Evolutionary conservation across 2,797 vertebrate species (phyloP), one percentile per base, ranked within the genome.

Genomic region (Meda fulgida): DNA sequence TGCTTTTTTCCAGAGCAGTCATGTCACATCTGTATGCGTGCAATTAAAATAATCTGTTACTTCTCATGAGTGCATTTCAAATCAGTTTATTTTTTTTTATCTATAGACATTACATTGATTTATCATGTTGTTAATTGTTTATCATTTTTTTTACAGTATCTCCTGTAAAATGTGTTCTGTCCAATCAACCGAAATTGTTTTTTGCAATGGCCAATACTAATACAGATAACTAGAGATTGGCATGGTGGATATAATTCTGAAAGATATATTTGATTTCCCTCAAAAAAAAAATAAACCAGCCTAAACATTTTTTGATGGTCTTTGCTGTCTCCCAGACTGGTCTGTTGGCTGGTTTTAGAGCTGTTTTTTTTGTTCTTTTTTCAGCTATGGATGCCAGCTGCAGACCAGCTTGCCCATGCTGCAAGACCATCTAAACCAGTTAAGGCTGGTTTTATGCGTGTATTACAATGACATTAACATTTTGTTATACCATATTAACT

Each of bases 71-170:
- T 11, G n/a, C 19, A 14, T 82, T 46, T 73, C 29, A 79, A n/a
- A 63, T 23, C 53, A 16, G 9, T 58, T n/a, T n/a, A n/a, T n/a
- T n/a, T n/a, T n/a, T 83, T 23, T 46, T 81, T 11, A 53, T 79
- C 3, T 31, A 40, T n/a, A 51, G 21, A 38, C 14, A 71, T 43
- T 58, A 2, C 43, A 69, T 84, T 70, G 3, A 66, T 78, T 75
- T 77, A 78, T 51, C 63, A 81, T 84, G 81, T 70, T 23, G 66
- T 36, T 71, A 5, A 71, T 76, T 66, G 9, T 48, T 38, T 67
- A 9, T 43, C 0, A 21, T 65, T 19, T 26, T 70, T 78, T 60
- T 40, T 14, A 23, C 31, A 7, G 31, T 60, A n/a, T 19, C n/a
- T 81, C 48, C 8, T 60, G 7, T 78, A 29, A 60, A 19, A 51